Conservation (phyloP, 2,113 vertebrate genomes). For the Vulpes vulpes region DNA sequence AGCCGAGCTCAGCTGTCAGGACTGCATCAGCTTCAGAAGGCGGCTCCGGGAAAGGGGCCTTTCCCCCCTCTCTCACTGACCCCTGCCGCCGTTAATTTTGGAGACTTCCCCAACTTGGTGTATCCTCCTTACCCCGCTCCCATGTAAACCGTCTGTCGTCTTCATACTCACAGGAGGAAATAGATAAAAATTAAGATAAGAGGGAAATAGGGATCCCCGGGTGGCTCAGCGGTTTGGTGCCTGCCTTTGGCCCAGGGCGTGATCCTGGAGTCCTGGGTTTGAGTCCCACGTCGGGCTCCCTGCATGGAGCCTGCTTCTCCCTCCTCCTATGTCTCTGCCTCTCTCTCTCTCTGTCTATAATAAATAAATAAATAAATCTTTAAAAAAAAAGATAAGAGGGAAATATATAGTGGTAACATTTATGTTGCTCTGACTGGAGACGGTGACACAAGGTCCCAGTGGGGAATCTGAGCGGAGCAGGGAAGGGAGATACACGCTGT, state of each 20-base stretch:
- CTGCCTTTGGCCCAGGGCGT: too few relatives aligned
- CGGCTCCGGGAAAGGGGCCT: not conserved
- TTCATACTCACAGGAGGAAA: not conserved
- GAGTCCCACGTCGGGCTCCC: too few relatives aligned
- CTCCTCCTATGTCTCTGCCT: too few relatives aligned
- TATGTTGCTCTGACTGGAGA: not conserved
- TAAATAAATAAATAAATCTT: too few relatives aligned
- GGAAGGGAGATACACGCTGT: not conserved
- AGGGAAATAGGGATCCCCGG: not conserved
- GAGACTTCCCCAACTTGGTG: not conserved
- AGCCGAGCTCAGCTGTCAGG: not conserved
- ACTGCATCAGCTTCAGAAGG: not conserved
- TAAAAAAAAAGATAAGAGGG: not conserved
- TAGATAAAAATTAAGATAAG: not conserved
- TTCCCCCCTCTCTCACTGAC: not conserved
- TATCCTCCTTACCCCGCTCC: not conserved
- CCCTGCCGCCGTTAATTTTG: not conserved
- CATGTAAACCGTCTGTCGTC: not conserved
- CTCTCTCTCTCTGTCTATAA: too few relatives aligned
- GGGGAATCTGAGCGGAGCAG: not conserved
- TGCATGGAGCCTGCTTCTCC: too few relatives aligned
- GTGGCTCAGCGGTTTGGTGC: too few relatives aligned
- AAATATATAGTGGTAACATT: not conserved
- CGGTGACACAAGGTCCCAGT: not conserved
- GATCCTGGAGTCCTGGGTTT: too few relatives aligned